Base-by-base conservation (phyloP, 1,140 invertebrate genomes). In the Drosophila lini region DNA sequence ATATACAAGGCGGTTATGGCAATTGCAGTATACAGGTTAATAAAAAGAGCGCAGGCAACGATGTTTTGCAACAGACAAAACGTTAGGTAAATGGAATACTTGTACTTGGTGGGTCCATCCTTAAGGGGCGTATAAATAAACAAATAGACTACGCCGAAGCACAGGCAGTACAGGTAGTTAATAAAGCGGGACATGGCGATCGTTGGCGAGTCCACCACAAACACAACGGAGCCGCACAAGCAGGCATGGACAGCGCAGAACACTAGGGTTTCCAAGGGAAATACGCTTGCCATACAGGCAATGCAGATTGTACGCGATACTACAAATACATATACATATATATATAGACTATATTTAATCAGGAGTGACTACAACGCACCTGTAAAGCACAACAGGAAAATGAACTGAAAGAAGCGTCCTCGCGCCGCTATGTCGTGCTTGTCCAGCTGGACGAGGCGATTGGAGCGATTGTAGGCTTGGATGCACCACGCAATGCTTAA, bases 381-480 rank as follows among this genome's bases (percentile, higher is more conserved):
- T 3, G 78, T 76, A 0, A 86, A 55, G 8, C 75, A 86, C 2
- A 85, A 22, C 0, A 85, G 79, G 34, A 81, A 85, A 16, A 44
- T 15, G 7, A 85, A 85, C 22, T 85, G 82, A 4, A 82, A 22
- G 10, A 69, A 38, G 22, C 84, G 38, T 16, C 82, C 82, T 16
- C 71, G 85, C 1, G 75, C 59, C n/a, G 53, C 70, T 19, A 85
- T 85, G 13, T 85, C 79, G 31, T 86, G 78, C 42, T 85, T 85
- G 57, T 85, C 82, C 31, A 85, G 38, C 42, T 85, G 82, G 2
- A 59, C 82, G 31, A 71, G 58, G 4, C 82, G 65, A 63, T 86
- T 85, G 3, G 75, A 79, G 10, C 79, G 79, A 44, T 85, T 86
- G 36, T 85, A 86, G 16, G 82, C 75, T 22, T 86, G 58, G 5